Evolutionary conservation across 2,888 invertebrate species (phyloP).

Genomic region (Dynastes grantii): DNA sequence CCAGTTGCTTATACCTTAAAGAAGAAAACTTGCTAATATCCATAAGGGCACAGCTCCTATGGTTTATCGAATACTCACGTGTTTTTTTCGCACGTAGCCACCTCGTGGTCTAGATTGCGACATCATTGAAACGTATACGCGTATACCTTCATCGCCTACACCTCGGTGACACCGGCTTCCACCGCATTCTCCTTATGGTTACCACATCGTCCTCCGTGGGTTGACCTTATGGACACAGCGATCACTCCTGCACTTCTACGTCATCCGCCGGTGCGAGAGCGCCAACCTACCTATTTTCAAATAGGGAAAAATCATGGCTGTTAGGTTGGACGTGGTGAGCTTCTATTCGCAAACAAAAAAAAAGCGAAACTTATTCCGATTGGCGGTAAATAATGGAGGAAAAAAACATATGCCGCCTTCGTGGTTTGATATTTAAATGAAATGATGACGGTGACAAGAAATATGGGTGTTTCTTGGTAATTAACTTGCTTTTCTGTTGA

Average conservation of each 20-base stretch:
- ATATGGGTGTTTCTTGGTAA: too few species aligned
- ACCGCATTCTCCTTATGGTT: constrained; percentile 12
- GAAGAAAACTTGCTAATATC: too few species aligned
- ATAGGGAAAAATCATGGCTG: constrained; percentile 24
- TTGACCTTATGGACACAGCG: constrained; percentile 12
- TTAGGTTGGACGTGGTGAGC: background rate
- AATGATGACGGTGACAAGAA: too few species aligned
- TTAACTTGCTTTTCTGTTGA: too few species aligned
- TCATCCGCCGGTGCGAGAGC: constrained; percentile 1
- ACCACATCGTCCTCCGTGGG: constrained; percentile 23
- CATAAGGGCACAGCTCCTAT: too few species aligned
- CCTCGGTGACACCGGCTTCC: constrained; percentile 7
- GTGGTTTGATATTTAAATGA: too few species aligned
- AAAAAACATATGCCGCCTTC: constrained; percentile 4
- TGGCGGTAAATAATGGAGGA: background rate
- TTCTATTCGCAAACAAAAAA: background rate
- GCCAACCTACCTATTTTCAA: constrained; percentile 12
- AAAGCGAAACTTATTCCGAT: constrained; percentile 5
- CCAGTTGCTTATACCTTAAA: too few species aligned
- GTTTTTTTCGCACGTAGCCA: too few species aligned
- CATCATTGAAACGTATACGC: constrained; percentile 4
- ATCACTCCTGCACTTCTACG: background rate
- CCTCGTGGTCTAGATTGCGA: constrained; percentile 10
- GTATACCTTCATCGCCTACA: constrained; percentile 1
- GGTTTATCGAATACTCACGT: too few species aligned